Base-by-base conservation (phyloP, 2,113 vertebrate genomes). In the Alethe diademata region DNA sequence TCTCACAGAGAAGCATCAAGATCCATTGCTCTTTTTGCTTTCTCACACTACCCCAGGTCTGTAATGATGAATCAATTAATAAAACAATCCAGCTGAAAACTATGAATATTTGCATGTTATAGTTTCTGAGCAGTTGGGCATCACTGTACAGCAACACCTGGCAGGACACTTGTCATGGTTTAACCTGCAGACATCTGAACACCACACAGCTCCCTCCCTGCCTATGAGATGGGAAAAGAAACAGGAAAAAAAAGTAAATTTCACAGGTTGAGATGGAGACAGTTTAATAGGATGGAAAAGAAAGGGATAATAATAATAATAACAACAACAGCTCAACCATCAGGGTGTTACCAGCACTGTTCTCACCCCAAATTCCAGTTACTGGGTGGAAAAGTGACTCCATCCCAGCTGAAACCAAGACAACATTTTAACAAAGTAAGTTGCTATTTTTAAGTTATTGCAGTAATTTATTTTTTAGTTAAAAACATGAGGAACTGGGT, bases 61-160 rank as follows among this genome's bases (percentile, higher is more conserved):
- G 7, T 48, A 67, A 47, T 25, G 50, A 80, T 35, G 53, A 35
- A 75, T 67, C 74, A 50, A 42, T 64, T 78, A 64, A 38, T 69
- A 14, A 72, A 89, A 19, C 12, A 69, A 78, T 61, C 17, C 40
- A 61, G 64, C 19, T 42, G 78, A 88, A 78, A 92, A 50, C 8
- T 1, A 7, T 0, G 1, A 50, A 43, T 8, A 40, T 43, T 78
- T 45, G 20, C 38, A 43, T 71, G 11, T 14, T 65, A 7, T 0
- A 25, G 23, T 65, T 51, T 58, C 60, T 86, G 24, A 65, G 70
- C 47, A 64, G 40, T 47, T 35, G 74, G 51, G 40, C 57, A n/a
- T 40, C 60, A 25, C 62, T 45, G 23, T 36, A 28, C 17, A 42
- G 38, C 66, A 86, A 35, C 48, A 61, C 35, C 35, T 24, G 65